phyloP scores from a whole-genome alignment of 2,888 invertebrate genomes.

The Caenorhabditis uteleia region DNA sequence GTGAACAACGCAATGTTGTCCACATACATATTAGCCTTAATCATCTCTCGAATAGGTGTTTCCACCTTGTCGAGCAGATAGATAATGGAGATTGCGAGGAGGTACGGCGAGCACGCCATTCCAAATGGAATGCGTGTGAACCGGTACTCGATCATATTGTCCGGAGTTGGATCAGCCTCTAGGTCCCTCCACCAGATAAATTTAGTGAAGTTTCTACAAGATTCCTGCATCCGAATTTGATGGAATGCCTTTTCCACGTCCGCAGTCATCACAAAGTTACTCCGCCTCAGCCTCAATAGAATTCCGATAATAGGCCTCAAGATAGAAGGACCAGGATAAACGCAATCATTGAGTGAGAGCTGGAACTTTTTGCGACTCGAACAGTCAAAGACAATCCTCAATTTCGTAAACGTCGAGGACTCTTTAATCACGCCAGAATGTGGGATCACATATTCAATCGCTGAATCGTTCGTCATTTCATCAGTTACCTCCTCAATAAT shows the following conservation, averaged over 20 bases:
- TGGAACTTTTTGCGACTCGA: constrained; percentile 10
- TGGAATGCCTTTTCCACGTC: constrained; percentile 58
- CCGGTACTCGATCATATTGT: constrained; percentile 37
- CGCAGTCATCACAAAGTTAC: constrained; percentile 10
- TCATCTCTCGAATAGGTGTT: not conserved
- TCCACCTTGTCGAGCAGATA: too few relatives aligned
- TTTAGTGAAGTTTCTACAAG: constrained; percentile 34
- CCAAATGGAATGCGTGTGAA: constrained; percentile 51
- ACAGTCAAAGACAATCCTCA: constrained; percentile 41
- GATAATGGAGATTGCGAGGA: constrained; percentile 35
- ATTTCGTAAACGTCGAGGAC: constrained; percentile 16
- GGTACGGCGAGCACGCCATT: constrained; percentile 28
- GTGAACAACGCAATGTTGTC: not conserved
- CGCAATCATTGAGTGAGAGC: constrained; percentile 38
- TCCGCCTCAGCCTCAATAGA: constrained; percentile 21
- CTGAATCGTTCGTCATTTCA: not conserved
- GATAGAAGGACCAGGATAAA: constrained; percentile 22
- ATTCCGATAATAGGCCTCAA: constrained; percentile 19
- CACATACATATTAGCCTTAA: constrained; percentile 4
- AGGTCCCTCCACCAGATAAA: constrained; percentile 47
- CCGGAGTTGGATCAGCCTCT: not conserved
- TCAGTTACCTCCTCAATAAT: constrained; percentile 16
- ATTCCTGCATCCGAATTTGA: constrained; percentile 26
- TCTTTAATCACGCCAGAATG: constrained; percentile 31
- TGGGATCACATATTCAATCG: constrained; percentile 19